Base-by-base conservation (phyloP, 2,113 vertebrate species). In the Microcebus ravelobensis region DNA sequence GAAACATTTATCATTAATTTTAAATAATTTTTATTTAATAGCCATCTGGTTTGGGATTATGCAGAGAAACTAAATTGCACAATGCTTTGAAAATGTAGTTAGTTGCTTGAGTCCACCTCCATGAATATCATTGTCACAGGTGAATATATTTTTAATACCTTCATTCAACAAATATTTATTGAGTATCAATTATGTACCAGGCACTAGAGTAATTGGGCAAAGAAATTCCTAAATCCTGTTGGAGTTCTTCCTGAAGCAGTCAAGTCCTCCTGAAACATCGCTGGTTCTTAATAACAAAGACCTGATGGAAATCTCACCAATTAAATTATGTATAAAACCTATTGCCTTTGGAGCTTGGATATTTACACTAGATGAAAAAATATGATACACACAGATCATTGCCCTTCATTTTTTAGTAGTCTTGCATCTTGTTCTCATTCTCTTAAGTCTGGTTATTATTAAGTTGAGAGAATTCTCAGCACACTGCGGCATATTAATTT, bases 401-500 rank as follows among this genome's bases (percentile, higher is more conserved):
- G 74, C 55, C 74, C 65, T 96, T 91, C 25, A 65, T 87, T 96
- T 97, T 93, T 95, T 87, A 77, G 95, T 95, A 93, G 90, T 86
- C 90, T 84, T 84, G 11, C 48, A 79, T 82, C 52, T 88, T 97
- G 91, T 96, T 97, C 87, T 77, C 50, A 73, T 98, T 97, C 81
- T 84, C 84, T 76, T 42, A 96, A 91, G 71, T 61, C 96, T 98
- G 91, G 68, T 97, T 97, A 86, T 96, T 96, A 34, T 96, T 98
- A 97, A 96, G 55, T 29, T 74, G 70, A 94, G n/a, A 42, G 79
- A 21, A 87, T 96, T 98, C 97, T 90, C 68, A 95, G 57, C 87
- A 96, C 70, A 91, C 12, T 25, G 34, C 23, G 88, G 97, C 45
- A 87, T 93, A 97, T 88, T 97, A 3, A 48, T 93, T 97, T 96